Base-by-base conservation (phyloP, 2,797 vertebrate species). In the Triplophysa yarkandensis region DNA sequence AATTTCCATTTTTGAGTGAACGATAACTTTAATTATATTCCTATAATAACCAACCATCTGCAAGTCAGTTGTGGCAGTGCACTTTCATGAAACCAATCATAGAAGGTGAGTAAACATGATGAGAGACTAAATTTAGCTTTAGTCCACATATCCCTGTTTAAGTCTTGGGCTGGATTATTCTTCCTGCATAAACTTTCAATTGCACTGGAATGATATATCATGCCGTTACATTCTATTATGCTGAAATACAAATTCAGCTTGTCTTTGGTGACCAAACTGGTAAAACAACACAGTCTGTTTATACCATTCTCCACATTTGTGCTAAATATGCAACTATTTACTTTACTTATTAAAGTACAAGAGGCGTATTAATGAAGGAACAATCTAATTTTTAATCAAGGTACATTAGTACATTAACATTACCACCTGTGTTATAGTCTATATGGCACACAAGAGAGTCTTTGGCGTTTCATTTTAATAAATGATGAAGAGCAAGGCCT, bases 1-100 rank as follows among this genome's bases (percentile, higher is more conserved):
- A n/a, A n/a, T n/a, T n/a, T n/a, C n/a, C n/a, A n/a, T n/a, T n/a
- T n/a, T n/a, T n/a, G n/a, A n/a, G n/a, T n/a, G n/a, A n/a, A n/a
- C n/a, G n/a, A n/a, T n/a, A n/a, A n/a, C n/a, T n/a, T n/a, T n/a
- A n/a, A n/a, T n/a, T n/a, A n/a, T n/a, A n/a, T n/a, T n/a, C n/a
- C n/a, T n/a, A n/a, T n/a, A n/a, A n/a, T n/a, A n/a, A n/a, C n/a
- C n/a, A n/a, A n/a, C 44, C 17, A 84, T 85, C 89, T 89, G 85
- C 86, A 88, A 88, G 89, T 80, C 82, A 76, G 10, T 8, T 80
- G 57, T 62, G 1, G 19, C 58, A 83, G 2, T 50, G 67, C 55
- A 44, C 64, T 19, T 69, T 19, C 16, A 39, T 41, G 11, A 16
- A 6, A 6, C 50, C 2, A 76, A 54, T 16, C 41, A 27, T 55